Evolutionary conservation across 2,113 vertebrate genomes (phyloP).

Genomic region (Eurypyga helias): DNA sequence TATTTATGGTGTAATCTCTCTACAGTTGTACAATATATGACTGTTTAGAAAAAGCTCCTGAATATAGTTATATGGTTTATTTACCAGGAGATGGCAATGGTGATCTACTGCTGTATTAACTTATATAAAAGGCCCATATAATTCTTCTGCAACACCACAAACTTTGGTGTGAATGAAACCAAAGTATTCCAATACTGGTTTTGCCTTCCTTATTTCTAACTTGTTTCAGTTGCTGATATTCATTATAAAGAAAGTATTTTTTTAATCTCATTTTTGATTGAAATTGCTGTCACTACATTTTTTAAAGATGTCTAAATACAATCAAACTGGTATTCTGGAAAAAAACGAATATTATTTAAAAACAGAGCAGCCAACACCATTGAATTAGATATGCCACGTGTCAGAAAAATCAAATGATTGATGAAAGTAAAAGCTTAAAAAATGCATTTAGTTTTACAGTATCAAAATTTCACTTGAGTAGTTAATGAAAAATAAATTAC

Average conservation of each 20-base stretch:
- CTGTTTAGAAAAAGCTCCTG: slow-evolving; percentile 47
- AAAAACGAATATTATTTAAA: slow-evolving; percentile 35
- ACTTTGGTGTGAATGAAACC: slow-evolving; percentile 31
- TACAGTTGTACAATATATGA: slow-evolving; percentile 49
- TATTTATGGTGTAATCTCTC: slow-evolving; percentile 67
- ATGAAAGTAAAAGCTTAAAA: neutral
- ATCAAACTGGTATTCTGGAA: slow-evolving; percentile 29
- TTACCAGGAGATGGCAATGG: slow-evolving; percentile 83
- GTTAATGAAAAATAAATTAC: slow-evolving; percentile 33
- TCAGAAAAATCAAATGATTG: neutral
- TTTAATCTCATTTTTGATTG: slow-evolving; percentile 30
- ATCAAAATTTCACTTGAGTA: neutral
- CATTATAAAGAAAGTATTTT: neutral
- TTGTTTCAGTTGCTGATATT: slow-evolving; percentile 62
- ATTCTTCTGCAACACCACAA: neutral
- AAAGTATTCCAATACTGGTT: slow-evolving; percentile 39
- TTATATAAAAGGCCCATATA: neutral
- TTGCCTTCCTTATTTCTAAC: slow-evolving; percentile 55
- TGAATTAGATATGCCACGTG: neutral
- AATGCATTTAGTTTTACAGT: neutral
- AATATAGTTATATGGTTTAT: slow-evolving; percentile 54
- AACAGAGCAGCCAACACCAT: slow-evolving; percentile 6
- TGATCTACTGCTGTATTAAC: slow-evolving; percentile 70
- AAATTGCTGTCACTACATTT: slow-evolving; percentile 54
- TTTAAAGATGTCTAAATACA: slow-evolving; percentile 46